phyloP scores from a whole-genome alignment of 2,888 invertebrate species.

The Lochmaea capreae region DNA sequence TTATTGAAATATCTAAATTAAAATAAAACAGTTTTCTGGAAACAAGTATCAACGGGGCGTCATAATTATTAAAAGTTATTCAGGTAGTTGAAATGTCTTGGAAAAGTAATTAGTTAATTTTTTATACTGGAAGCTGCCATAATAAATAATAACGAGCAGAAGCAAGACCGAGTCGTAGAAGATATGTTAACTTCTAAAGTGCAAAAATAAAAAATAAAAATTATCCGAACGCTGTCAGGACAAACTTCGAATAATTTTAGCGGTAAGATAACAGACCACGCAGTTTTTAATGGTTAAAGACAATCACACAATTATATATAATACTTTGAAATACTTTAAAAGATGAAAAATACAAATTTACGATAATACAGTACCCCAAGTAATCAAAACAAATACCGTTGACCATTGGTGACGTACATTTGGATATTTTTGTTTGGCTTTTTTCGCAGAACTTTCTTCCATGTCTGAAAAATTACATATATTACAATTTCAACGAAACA shows the following conservation, averaged over 20 bases:
- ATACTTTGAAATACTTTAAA: conserved; percentile 24
- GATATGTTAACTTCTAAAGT: too few relatives aligned
- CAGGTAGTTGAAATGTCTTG: too few relatives aligned
- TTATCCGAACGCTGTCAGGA: too few relatives aligned
- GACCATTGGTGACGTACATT: conserved; percentile 54
- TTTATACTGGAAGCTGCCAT: too few relatives aligned
- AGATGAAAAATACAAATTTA: conserved; percentile 18
- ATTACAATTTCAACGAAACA: not conserved
- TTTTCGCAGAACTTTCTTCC: conserved; percentile 45
- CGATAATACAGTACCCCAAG: conserved; percentile 51
- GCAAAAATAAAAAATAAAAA: too few relatives aligned
- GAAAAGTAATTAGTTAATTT: too few relatives aligned
- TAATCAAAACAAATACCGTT: conserved; percentile 55
- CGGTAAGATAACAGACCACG: not conserved
- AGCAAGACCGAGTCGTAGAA: too few relatives aligned
- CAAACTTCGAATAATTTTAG: not conserved
- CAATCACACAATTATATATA: conserved; percentile 1
- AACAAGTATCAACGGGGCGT: too few relatives aligned
- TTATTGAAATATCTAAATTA: too few relatives aligned
- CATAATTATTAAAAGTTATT: too few relatives aligned
- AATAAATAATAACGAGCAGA: too few relatives aligned
- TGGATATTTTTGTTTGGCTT: conserved; percentile 48
- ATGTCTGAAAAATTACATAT: conserved; percentile 32
- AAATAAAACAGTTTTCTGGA: too few relatives aligned
- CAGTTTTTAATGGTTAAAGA: not conserved